Base-by-base conservation (phyloP, 2,888 invertebrate genomes). In the Andrena hattorfiana region DNA sequence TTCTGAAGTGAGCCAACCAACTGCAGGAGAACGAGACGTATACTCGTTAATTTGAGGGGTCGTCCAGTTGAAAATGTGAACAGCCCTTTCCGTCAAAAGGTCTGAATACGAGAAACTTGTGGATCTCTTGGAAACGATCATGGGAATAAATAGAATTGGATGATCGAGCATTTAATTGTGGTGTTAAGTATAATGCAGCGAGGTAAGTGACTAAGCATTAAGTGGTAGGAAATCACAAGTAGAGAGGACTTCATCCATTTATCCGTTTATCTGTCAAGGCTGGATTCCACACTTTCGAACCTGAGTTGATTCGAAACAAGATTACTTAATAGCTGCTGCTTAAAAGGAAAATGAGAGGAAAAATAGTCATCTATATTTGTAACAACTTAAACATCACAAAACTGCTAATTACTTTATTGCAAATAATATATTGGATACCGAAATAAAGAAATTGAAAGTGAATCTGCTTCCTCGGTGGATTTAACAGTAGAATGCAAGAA, bases 31-130 rank as follows among this genome's bases (percentile, higher is more conserved):
- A 10, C 10, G 35, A 13, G 35, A 35, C 35, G 30, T 30, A 30
- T 20, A 63, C 32, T 63, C 62, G 48, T 42, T 62, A 63, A 72
- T 72, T 51, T 30, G 28, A 54, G 26, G 13, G 54, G 51, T 72
- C 63, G 35, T 20, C 51, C n/a, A 26, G 63, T 28, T 51, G 71
- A 28, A 70, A 70, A 60, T 60, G 28, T 28, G 60, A 60, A 71
- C 59, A 42, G 20, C 59, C 42, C 13, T 56, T 20, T 26, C 56
- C 5, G 54, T 20, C 54, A 20, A 5, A 13, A 56, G 1, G 3
- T 13, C 10, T 56, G 26, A 56, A 26, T 23, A 23, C 3, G 10
- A 10, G 23, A 26, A 56, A 26, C 20, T 54, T 54, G 10, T 8
- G 54, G 54, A 35, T 10, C 20, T 8, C 7, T 54, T 54, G 20